A percentile compares a stretch with the other conserved stretches of the same genome.
phyloP scores from a whole-genome alignment of 2,113 vertebrate species.

The Corythornis madagascariensis region DNA sequence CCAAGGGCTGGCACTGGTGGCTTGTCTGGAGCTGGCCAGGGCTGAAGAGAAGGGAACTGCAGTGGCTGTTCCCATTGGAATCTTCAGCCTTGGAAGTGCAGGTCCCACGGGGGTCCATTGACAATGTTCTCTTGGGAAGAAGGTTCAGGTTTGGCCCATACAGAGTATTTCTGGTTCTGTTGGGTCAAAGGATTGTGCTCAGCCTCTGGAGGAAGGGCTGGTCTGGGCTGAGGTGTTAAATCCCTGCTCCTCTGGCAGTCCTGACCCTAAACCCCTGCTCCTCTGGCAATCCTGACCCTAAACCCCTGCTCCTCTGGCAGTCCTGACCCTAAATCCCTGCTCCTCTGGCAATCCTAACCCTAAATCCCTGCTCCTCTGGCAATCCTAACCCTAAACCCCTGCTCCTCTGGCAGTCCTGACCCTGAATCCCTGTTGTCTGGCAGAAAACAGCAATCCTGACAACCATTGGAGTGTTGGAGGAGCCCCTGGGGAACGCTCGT shows the following conservation, averaged over 20 bases:
- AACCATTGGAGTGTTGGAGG: slow-evolving; percentile 91
- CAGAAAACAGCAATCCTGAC: slow-evolving; percentile 93
- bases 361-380: not conserved
- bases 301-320: not conserved
- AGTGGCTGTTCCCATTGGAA: not conserved
- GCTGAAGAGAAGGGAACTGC: not conserved
- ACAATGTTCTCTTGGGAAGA: not conserved
- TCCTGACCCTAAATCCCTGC: not conserved
- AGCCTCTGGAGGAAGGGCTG: rapidly evolving
- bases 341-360: not conserved
- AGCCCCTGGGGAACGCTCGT: slow-evolving; percentile 92
- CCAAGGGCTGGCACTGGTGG: not conserved
- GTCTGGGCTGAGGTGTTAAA: rapidly evolving
- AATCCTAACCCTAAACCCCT: not conserved
- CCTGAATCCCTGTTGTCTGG: not conserved
- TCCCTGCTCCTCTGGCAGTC: slow-evolving; percentile 47
- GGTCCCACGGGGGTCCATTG: rapidly evolving
- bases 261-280: not conserved
- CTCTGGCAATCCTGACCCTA: not conserved
- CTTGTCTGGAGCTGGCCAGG: not conserved
- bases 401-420: not conserved
- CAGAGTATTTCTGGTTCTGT: rapidly evolving
- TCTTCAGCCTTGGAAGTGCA: rapidly evolving
- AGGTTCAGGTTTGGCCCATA: not conserved
- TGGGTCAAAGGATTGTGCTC: rapidly evolving